Conservation (phyloP, 2,113 vertebrate genomes). For the Pandion haliaetus region DNA sequence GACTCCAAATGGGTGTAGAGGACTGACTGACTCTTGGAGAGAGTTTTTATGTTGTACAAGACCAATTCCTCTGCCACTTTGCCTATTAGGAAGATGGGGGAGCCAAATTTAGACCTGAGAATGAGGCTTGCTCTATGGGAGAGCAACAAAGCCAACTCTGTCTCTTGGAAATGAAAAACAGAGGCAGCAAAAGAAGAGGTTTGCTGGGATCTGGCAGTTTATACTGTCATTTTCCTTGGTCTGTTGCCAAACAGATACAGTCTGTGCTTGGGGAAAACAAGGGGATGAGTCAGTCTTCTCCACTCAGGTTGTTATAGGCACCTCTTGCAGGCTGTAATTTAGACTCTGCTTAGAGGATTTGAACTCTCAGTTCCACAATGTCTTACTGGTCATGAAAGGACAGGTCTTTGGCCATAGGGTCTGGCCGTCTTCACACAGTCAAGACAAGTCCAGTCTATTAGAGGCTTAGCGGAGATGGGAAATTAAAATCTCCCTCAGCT, state of each 20-base stretch:
- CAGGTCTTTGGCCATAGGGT: background rate
- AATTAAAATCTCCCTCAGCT: background rate
- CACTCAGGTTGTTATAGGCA: background rate
- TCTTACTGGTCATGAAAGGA: background rate
- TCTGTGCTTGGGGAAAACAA: slow-evolving; percentile 54
- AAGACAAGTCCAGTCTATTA: background rate
- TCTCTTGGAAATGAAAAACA: background rate
- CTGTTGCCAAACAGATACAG: slow-evolving; percentile 47
- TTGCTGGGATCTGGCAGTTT: slow-evolving; percentile 40
- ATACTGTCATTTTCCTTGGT: slow-evolving; percentile 51
- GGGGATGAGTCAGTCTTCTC: slow-evolving; percentile 31
- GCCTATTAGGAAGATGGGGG: background rate
- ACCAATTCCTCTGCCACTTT: background rate
- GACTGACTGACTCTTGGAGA: background rate
- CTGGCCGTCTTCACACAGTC: background rate
- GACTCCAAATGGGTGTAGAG: background rate
- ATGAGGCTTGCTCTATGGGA: background rate
- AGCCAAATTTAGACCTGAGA: background rate
- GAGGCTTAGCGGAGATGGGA: background rate
- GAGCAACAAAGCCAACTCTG: background rate
- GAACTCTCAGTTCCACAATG: background rate
- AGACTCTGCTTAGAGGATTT: background rate
- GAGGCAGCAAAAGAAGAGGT: slow-evolving; percentile 23
- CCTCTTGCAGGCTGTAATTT: background rate
- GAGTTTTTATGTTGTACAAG: background rate